phyloP scores from a whole-genome alignment of 2,888 invertebrate species.

The Synanthedon vespiformis region DNA sequence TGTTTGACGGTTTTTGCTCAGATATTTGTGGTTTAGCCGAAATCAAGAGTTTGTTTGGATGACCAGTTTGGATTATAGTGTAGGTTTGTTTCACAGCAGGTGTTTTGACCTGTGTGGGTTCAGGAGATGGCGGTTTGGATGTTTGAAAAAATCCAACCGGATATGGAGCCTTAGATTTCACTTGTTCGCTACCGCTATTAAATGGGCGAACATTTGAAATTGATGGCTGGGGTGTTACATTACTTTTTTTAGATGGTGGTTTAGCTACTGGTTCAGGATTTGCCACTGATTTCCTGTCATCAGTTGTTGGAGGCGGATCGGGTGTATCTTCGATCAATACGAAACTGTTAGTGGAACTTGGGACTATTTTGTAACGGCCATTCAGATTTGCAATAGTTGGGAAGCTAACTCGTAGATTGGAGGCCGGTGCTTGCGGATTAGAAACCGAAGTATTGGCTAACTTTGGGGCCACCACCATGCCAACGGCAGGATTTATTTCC shows the following conservation, averaged over 20 bases:
- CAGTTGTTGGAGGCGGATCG: background rate
- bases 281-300: background rate
- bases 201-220: background rate
- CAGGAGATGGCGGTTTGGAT: conserved; percentile 18
- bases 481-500: conserved; percentile 8
- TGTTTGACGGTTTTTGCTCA: conserved; percentile 27
- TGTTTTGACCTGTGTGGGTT: conserved; percentile 28
- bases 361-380: conserved; percentile 45
- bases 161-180: conserved; percentile 29
- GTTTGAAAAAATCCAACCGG: conserved; percentile 58
- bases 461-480: conserved; percentile 11
- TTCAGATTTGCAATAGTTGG: conserved; percentile 35
- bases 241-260: background rate
- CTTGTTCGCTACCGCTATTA: conserved; percentile 11
- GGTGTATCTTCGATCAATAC: conserved; percentile 38
- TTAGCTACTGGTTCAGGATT: background rate
- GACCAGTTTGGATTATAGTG: conserved; percentile 52
- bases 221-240: background rate
- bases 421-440: conserved; percentile 14
- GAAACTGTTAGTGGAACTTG: conserved; percentile 55
- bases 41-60: conserved; percentile 57
- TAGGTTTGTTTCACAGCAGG: conserved; percentile 58
- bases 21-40: conserved; percentile 43
- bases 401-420: conserved; percentile 9
- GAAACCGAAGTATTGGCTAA: conserved; percentile 12